Base-by-base conservation (phyloP, 2,797 vertebrate genomes). In the Amblyopsis hoosieri region DNA sequence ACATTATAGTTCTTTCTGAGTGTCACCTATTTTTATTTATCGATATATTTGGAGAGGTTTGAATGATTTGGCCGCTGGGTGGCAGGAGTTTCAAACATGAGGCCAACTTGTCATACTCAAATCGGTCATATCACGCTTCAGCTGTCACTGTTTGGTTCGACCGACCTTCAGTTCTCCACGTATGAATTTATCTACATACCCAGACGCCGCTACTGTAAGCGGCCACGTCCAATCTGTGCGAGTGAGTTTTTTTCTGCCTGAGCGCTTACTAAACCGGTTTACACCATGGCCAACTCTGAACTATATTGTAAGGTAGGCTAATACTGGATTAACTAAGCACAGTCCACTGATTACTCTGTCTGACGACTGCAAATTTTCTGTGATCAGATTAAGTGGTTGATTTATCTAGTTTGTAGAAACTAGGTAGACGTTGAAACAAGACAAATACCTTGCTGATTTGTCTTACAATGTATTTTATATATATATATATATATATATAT, bases 201-300 rank as follows among this genome's bases (percentile, higher is more conserved):
- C 13, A 42, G 37, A 42, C 7, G 37, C 37, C 37, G 37, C 37
- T 42, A 42, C 37, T 8, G 37, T 42, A 9, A 29, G 37, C 37
- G 37, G 37, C 37, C 37, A 42, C 37, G 9, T 42, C 37, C 37
- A 7, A 42, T 42, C 8, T 42, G 9, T 42, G 37, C 7, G 37
- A 42, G 37, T 42, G 37, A 42, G 7, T 8, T 42, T 42, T 42
- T 42, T 8, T 2, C 37, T 42, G n/a, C 66, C 47, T 48, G 8
- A 2, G 6, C 6, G 14, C 4, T 31, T 2, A 13, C 11, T n/a
- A 8, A 69, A 53, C 14, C 29, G 55, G 9, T 12, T 56, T 4
- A 14, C 60, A 69, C 58, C 82, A 96, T 96, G 95, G 94, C 94
- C 74, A 89, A 82, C 13, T 62, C 66, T 46, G 89, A 87, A 75